A percentile compares a stretch with the other conserved stretches of the same genome.
Conservation (phyloP, 2,113 vertebrate genomes). For the Grammomys surdaster region DNA sequence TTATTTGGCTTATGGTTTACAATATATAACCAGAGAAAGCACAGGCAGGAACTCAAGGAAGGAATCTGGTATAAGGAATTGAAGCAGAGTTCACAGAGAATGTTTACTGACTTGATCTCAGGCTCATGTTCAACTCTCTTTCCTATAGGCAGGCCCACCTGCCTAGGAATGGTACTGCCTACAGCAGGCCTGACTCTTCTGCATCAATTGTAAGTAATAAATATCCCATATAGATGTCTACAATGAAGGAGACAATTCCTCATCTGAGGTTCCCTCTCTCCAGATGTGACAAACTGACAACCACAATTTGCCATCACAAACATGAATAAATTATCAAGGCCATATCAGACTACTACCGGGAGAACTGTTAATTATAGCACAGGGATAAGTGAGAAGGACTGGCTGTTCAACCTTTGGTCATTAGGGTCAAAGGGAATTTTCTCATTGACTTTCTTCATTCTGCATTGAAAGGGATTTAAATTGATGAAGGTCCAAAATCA, state of each 20-base stretch:
- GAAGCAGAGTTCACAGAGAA: not conserved
- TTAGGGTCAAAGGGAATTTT: slow-evolving; percentile 32
- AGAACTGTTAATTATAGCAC: not conserved
- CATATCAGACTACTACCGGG: not conserved
- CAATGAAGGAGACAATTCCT: not conserved
- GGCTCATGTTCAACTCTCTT: not conserved
- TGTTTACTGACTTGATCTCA: not conserved
- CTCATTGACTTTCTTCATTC: not conserved
- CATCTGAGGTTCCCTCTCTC: not conserved
- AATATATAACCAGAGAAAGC: not conserved
- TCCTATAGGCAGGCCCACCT: not conserved
- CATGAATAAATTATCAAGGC: slow-evolving; percentile 29
- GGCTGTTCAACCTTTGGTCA: not conserved
- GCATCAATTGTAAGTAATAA: not conserved
- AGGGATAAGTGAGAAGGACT: not conserved
- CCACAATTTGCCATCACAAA: not conserved
- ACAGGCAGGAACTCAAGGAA: not conserved
- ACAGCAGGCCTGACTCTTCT: not conserved
- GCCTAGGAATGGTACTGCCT: not conserved
- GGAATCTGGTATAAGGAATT: not conserved
- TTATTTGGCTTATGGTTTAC: not conserved
- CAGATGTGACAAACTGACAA: not conserved
- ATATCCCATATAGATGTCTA: not conserved
- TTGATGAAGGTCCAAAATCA: not conserved
- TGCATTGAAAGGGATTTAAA: not conserved